phyloP scores from a whole-genome alignment of 2,113 vertebrate genomes.

The Sisor rabdophorus region DNA sequence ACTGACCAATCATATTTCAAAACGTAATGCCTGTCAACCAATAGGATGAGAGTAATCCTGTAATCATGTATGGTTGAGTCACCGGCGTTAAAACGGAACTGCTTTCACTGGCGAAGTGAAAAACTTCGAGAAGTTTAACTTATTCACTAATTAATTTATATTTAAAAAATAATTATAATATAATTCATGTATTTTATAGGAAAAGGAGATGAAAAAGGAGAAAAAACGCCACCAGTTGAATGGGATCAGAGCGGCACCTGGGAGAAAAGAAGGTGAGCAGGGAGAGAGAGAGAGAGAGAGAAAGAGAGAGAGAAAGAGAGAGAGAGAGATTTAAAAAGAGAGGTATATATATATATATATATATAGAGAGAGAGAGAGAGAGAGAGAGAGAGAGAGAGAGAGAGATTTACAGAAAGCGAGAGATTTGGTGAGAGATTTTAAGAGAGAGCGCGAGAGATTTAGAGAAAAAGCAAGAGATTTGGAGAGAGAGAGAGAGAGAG shows the following conservation, averaged over 20 bases:
- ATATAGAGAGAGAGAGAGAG: too few relatives aligned
- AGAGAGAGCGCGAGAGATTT: too few relatives aligned
- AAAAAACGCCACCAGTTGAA: slow-evolving; percentile 57
- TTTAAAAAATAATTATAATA: too few relatives aligned
- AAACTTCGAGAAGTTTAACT: neutral
- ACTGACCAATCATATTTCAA: neutral
- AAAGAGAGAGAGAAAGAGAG: too few relatives aligned
- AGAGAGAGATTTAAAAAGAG: too few relatives aligned
- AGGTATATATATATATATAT: too few relatives aligned
- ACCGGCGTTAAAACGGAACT: slow-evolving; percentile 2
- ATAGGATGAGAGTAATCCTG: neutral
- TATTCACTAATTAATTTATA: neutral
- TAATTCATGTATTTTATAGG: neutral
- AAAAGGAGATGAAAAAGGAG: slow-evolving; percentile 62
- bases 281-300: too few relatives aligned
- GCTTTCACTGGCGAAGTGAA: neutral
- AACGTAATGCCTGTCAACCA: neutral
- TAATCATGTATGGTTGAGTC: neutral
- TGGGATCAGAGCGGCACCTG: slow-evolving; percentile 50
- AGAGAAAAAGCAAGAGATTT: too few relatives aligned
- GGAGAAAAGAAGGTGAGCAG: slow-evolving; percentile 55
- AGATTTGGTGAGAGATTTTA: too few relatives aligned
- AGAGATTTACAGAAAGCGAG: too few relatives aligned
- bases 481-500: too few relatives aligned
- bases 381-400: too few relatives aligned